phyloP scores from a whole-genome alignment of 2,113 vertebrate species.

The Malurus melanocephalus region DNA sequence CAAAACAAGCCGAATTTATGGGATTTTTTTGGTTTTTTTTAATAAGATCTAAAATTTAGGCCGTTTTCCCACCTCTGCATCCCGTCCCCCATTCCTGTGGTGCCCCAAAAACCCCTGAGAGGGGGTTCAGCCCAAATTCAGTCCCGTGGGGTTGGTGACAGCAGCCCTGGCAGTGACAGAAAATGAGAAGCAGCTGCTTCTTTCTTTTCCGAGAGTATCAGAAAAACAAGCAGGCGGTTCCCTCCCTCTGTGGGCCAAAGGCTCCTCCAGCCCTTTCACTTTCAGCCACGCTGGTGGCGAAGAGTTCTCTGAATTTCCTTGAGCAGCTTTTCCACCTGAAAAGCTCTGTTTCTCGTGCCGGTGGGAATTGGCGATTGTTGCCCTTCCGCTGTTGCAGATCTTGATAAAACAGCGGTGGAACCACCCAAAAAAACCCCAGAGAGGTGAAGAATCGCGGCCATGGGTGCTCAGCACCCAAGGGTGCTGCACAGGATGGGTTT shows the following conservation, averaged over 20 bases:
- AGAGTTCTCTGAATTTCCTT: background rate
- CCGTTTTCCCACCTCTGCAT: background rate
- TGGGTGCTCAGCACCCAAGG: background rate
- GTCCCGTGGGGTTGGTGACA: background rate
- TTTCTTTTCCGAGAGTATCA: slow-evolving; percentile 26
- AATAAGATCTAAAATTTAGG: background rate
- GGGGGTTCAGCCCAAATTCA: background rate
- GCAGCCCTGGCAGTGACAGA: background rate
- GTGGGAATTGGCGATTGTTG: background rate
- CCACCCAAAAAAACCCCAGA: background rate
- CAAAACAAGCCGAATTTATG: background rate
- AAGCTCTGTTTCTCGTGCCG: background rate
- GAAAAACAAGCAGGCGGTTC: slow-evolving; percentile 20
- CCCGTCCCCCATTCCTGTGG: background rate
- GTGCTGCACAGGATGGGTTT: background rate
- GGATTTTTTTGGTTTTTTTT: rapidly evolving
- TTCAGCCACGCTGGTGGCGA: background rate
- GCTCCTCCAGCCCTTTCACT: slow-evolving; percentile 25
- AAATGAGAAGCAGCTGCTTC: slow-evolving; percentile 12
- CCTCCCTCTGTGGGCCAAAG: background rate
- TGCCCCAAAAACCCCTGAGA: rapidly evolving
- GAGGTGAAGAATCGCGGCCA: background rate
- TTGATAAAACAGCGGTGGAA: background rate
- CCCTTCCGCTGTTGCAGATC: background rate
- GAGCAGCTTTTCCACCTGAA: background rate